phyloP scores from a whole-genome alignment of 2,113 vertebrate species.

The Hiodon tergisus region DNA sequence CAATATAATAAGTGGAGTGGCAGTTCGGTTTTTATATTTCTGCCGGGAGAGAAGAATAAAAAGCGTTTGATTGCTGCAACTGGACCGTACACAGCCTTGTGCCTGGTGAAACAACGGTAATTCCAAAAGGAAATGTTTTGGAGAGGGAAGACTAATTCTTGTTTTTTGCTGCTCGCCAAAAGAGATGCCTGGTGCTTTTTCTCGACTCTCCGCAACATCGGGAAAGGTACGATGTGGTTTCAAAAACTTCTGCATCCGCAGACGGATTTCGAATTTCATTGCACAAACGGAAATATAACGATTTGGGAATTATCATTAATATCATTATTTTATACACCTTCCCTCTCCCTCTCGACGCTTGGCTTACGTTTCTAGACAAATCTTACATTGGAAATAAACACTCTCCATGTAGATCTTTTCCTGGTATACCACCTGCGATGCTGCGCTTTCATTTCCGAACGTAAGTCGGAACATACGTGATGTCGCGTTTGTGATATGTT shows the following conservation, averaged over 20 bases:
- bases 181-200: constrained; percentile 31
- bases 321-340: too few relatives aligned
- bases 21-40: neutral
- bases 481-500: neutral
- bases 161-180: constrained; percentile 30
- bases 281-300: neutral
- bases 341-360: neutral
- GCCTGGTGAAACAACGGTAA: neutral
- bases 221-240: neutral
- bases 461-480: neutral
- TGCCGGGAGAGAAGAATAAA: neutral
- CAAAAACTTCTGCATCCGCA: neutral
- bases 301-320: neutral
- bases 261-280: neutral
- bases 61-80: neutral
- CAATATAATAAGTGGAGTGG: neutral
- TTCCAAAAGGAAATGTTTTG: constrained; percentile 32
- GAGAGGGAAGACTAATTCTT: constrained; percentile 41
- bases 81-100: neutral
- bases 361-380: neutral
- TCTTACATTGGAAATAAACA: constrained; percentile 3
- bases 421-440: neutral
- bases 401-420: neutral
- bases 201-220: constrained; percentile 13
- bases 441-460: neutral